Percentiles rank a stretch among this genome's conserved stretches.
These are phyloP conservation scores for Hemichromis elongatus DNA, from an alignment of 2,113 vertebrate species.

Conservation along the genomic window DNA sequence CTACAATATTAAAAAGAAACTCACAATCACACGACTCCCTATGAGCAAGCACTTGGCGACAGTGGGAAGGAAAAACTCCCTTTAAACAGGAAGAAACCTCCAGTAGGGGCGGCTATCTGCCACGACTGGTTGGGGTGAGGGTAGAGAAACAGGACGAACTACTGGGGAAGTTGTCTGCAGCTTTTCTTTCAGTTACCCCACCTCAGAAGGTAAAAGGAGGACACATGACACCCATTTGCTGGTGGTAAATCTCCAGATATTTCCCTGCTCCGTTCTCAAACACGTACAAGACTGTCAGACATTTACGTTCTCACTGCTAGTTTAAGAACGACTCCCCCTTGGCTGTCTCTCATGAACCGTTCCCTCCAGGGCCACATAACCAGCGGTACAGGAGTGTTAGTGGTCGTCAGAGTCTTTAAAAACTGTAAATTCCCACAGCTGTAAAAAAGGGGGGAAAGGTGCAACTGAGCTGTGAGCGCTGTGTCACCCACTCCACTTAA, in stretches of 20 bases:
- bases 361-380: neutral
- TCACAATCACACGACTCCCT: neutral
- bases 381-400: neutral
- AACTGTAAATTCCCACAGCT: neutral
- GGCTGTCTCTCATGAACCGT: neutral
- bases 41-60: neutral
- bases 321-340: neutral
- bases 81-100: neutral
- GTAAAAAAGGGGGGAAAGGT: conserved; percentile 8
- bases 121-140: too few relatives aligned
- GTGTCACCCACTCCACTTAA: neutral
- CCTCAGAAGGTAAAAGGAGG: neutral
- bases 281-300: neutral
- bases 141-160: neutral
- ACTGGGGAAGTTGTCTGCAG: neutral
- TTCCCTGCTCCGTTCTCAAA: neutral
- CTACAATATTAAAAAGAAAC: neutral
- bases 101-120: neutral
- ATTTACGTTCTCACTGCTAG: neutral
- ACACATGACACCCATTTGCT: neutral
- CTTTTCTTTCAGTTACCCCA: neutral
- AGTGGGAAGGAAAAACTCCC: neutral
- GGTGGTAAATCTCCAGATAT: neutral
- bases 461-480: neutral
- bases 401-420: neutral